Base-by-base conservation (phyloP, 2,888 invertebrate species). In the Patella pellucida region DNA sequence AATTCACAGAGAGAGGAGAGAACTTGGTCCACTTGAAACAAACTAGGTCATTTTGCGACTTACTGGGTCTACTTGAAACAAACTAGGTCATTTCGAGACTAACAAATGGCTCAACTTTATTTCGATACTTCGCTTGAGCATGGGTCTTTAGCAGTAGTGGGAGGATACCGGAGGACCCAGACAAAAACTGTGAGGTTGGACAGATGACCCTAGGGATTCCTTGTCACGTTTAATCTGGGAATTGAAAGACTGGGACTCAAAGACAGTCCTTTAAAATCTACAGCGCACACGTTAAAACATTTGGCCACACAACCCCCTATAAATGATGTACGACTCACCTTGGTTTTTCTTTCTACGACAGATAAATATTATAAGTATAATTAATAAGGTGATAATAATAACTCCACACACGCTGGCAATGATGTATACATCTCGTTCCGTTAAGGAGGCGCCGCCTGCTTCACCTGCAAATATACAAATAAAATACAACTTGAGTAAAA, bases 381-480 rank as follows among this genome's bases (percentile, higher is more conserved):
- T 81, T 51, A 88, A 83, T 0, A 89, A 83, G 3, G 83, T 79
- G 51, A 86, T 78, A 54, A 89, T 84, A 72, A 89, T 85, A 69
- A 82, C 81, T 2, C 85, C 88, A 79, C 89, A 88, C 50, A 89
- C 86, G 75, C 84, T 82, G 62, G 86, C 89, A 23, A 89, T 88
- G 74, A 87, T 87, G 74, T 87, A 86, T 72, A 89, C 88, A 75
- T 85, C 82, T n/a, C 82, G 80, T 78, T 84, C 84, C 12, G 86
- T 83, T 71, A 86, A 78, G 70, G 82, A 83, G 1, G 82, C 78
- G 5, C 77, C 81, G 19, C 75, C 78, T 16, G 73, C 70, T 54
- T 81, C 75, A 67, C 79, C 84, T 84, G 81, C 41, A 84, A 81
- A 75, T 51, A 71, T 2, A 71, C 54, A 71, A 54, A 54, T 71